These are phyloP conservation scores for Eclectus roratus DNA, from an alignment of 2,113 vertebrate genomes.

Conservation along the genomic window DNA sequence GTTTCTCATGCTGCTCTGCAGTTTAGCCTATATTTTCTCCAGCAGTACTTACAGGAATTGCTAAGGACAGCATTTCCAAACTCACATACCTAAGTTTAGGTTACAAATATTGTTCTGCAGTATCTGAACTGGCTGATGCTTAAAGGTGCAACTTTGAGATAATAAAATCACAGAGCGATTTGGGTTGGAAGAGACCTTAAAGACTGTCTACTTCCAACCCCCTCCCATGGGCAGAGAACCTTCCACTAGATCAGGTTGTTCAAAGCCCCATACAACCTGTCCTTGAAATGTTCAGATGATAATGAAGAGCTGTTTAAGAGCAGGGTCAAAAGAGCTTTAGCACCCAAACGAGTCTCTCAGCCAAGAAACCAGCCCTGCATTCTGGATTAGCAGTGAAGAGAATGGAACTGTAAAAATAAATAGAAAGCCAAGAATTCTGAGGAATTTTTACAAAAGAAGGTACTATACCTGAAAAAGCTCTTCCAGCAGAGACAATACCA, in stretches of 20 bases:
- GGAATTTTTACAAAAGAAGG: neutral
- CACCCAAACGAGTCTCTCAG: neutral
- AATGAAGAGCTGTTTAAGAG: neutral
- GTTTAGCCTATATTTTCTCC: neutral
- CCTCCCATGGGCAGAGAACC: neutral
- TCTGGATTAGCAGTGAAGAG: neutral
- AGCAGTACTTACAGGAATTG: neutral
- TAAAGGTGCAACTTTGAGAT: too few species aligned
- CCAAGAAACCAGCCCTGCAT: neutral
- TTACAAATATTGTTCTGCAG: neutral
- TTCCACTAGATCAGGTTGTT: neutral
- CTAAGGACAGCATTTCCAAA: neutral
- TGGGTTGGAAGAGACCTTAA: neutral
- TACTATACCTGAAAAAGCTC: neutral
- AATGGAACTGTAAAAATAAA: rapidly evolving
- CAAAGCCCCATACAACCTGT: neutral
- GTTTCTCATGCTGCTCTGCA: neutral
- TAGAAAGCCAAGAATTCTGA: neutral
- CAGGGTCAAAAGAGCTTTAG: neutral
- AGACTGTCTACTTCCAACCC: neutral
- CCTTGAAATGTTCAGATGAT: neutral
- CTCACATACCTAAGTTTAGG: neutral
- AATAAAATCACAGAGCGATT: neutral
- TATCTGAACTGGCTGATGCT: neutral
- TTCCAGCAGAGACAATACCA: neutral